These are phyloP conservation scores for western clawed frog (Xenopus tropicalis) DNA, from an alignment of 2,113 vertebrate genomes.

Conservation along the genomic window UCB_Xtro_10.0 CM004444.2:107939001-107939500, in stretches of 20 bases:
- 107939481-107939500: too few species aligned
- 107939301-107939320: too few species aligned
- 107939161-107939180: constrained; percentile 37
- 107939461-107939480: too few species aligned
- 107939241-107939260: constrained; percentile 21
- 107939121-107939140: constrained; percentile 37
- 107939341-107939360: too few species aligned
- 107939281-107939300: too few species aligned
- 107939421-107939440: too few species aligned
- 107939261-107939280: constrained; percentile 20
- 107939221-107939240: constrained; percentile 3
- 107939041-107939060: constrained; percentile 16
- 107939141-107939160: constrained; percentile 31
- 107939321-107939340: too few species aligned
- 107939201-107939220: constrained; percentile 29
- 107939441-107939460: too few species aligned
- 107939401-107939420: too few species aligned
- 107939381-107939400: too few species aligned
- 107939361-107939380: too few species aligned
- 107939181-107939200: constrained; percentile 41
- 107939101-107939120: constrained; percentile 24
- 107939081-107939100: constrained; percentile 26
- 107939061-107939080: constrained; percentile 33
- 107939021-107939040: background rate
- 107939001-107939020: constrained; percentile 24